Conservation (phyloP, 2,113 vertebrate genomes). For the Galeopterus variegatus region DNA sequence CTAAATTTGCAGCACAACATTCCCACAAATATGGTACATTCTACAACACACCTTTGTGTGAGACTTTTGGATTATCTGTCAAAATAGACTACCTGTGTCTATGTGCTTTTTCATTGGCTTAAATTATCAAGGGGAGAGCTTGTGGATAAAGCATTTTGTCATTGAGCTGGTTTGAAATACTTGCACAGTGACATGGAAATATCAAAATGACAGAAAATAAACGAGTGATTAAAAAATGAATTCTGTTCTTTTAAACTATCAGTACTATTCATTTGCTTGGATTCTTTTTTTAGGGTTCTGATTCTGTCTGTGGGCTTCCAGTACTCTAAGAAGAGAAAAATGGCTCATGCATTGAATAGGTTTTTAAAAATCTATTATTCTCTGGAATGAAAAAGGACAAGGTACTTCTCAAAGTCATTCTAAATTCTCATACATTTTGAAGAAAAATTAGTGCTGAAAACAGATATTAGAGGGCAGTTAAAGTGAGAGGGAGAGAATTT, state of each 20-base stretch:
- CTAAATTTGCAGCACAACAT: neutral
- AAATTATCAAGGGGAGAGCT: neutral
- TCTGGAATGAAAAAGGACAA: constrained; percentile 57
- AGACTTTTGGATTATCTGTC: neutral
- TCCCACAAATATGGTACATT: neutral
- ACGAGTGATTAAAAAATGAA: neutral
- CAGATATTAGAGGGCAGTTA: neutral
- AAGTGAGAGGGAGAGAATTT: neutral
- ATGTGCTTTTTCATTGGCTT: neutral
- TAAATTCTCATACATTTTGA: neutral
- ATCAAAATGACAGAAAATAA: neutral
- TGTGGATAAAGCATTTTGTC: neutral
- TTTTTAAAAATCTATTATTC: neutral
- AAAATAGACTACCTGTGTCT: neutral
- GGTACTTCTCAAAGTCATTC: constrained; percentile 22
- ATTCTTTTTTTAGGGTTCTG: neutral
- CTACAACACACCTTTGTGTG: neutral
- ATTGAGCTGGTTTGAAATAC: neutral
- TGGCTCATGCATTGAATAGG: neutral
- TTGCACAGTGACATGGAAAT: neutral
- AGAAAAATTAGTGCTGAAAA: constrained; percentile 57
- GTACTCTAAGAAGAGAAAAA: constrained; percentile 13
- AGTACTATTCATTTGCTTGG: neutral
- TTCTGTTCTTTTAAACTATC: neutral
- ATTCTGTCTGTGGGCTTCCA: neutral